Conservation (phyloP, 1,140 invertebrate species). For the Drosophila repletoides region DNA sequence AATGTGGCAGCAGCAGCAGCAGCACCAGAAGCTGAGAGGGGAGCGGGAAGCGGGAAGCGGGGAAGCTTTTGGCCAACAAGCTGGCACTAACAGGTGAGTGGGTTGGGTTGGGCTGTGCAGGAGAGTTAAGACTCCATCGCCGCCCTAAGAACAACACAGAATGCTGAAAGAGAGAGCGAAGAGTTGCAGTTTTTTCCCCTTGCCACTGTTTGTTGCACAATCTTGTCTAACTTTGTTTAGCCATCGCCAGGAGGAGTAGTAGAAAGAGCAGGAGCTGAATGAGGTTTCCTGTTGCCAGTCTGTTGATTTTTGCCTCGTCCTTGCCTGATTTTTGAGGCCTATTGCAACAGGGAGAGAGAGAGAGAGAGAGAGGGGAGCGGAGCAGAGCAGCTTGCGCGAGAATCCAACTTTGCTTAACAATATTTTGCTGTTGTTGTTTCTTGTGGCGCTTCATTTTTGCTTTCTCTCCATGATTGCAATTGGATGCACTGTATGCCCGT, state of each 20-base stretch:
- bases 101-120: slow-evolving; percentile 24
- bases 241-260: slow-evolving; percentile 18
- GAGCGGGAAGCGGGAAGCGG: slow-evolving; percentile 9
- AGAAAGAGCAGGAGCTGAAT: neutral
- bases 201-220: slow-evolving; percentile 67
- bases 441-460: neutral
- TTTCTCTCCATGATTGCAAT: slow-evolving; percentile 52
- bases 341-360: slow-evolving; percentile 22
- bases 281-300: slow-evolving; percentile 33
- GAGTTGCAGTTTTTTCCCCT: slow-evolving; percentile 53
- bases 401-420: slow-evolving; percentile 33
- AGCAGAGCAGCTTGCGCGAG: neutral
- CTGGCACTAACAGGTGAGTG: slow-evolving; percentile 71
- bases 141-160: slow-evolving; percentile 32
- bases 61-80: slow-evolving; percentile 54
- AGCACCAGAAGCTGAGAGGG: neutral
- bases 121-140: slow-evolving; percentile 16
- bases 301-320: slow-evolving; percentile 61
- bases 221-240: slow-evolving; percentile 77
- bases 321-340: slow-evolving; percentile 44
- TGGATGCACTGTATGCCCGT: slow-evolving; percentile 35
- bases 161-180: slow-evolving; percentile 3
- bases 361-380: too few relatives aligned
- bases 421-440: slow-evolving; percentile 39
- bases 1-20: slow-evolving; percentile 27